Percentiles rank a stretch among this genome's conserved stretches.
These are phyloP conservation scores for Pseudomyrmex pallidus DNA, from an alignment of 1,140 invertebrate species.

Conservation along the genomic window DNA sequence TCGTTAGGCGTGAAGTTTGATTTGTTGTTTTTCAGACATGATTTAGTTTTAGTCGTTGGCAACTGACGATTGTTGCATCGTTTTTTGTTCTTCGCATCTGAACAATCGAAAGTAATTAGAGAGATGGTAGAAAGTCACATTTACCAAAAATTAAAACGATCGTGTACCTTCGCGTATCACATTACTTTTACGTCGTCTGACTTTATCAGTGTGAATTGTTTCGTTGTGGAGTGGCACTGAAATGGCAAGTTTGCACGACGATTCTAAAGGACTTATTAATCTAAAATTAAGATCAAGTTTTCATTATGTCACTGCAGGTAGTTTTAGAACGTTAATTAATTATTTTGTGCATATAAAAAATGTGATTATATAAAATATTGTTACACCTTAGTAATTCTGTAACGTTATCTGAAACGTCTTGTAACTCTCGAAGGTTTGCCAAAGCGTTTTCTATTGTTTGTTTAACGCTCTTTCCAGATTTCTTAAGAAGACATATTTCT, in stretches of 20 bases:
- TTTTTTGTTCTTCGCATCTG: conserved; percentile 1
- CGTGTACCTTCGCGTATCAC: not conserved
- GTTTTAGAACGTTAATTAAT: not conserved
- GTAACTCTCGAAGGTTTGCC: conserved; percentile 39
- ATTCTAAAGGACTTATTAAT: conserved; percentile 17
- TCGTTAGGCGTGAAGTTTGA: not conserved
- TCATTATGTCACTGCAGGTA: too few relatives aligned
- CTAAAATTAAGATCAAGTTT: conserved; percentile 31
- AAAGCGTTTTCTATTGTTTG: conserved; percentile 29
- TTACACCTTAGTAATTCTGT: conserved; percentile 41
- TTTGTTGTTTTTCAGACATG: not conserved
- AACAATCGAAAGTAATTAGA: not conserved
- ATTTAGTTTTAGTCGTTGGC: not conserved
- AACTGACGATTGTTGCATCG: not conserved
- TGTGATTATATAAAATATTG: not conserved
- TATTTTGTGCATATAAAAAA: not conserved
- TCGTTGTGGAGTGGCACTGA: conserved; percentile 28
- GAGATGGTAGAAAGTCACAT: not conserved
- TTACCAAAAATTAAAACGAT: not conserved
- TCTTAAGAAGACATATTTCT: conserved; percentile 41
- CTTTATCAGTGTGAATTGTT: conserved; percentile 12
- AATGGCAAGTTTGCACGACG: not conserved
- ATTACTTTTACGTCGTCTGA: conserved; percentile 15
- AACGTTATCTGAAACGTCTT: conserved; percentile 46
- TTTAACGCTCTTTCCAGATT: conserved; percentile 3